These are phyloP conservation scores for Sparus aurata DNA, from an alignment of 2,797 vertebrate species.

Conservation along the genomic window DNA sequence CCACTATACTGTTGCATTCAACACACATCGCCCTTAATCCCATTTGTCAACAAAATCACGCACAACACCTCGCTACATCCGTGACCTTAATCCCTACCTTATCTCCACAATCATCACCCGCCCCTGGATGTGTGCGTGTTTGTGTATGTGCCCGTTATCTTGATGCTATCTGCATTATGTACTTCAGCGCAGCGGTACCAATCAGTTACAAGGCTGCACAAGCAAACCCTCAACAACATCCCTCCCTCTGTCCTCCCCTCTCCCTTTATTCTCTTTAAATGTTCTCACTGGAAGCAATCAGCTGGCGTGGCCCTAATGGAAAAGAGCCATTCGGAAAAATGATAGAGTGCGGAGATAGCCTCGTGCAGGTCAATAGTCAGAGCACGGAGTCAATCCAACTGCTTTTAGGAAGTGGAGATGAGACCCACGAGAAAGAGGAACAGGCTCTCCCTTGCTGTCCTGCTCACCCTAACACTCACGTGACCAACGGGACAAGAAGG, in stretches of 20 bases:
- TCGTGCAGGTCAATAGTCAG: conserved; percentile 67
- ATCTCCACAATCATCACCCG: conserved; percentile 59
- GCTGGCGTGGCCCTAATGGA: conserved; percentile 60
- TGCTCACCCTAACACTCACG: conserved; percentile 33
- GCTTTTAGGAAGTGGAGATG: conserved; percentile 62
- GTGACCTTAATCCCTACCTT: conserved; percentile 78
- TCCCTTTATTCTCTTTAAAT: conserved; percentile 60
- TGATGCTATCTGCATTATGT: conserved; percentile 49
- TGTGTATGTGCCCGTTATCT: conserved; percentile 21
- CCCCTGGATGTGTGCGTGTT: conserved; percentile 23
- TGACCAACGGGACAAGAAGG: conserved; percentile 11
- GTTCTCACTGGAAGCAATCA: conserved; percentile 68
- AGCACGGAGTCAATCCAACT: conserved; percentile 53
- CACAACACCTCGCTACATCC: conserved; percentile 70
- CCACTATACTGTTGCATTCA: conserved; percentile 52
- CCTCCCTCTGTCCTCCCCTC: conserved; percentile 26
- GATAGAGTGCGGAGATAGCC: conserved; percentile 62
- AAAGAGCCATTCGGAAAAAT: conserved; percentile 66
- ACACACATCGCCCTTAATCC: conserved; percentile 72
- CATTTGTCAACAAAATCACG: conserved; percentile 77
- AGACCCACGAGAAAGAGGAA: conserved; percentile 40
- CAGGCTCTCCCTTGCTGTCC: conserved; percentile 16
- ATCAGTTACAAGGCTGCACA: conserved; percentile 55
- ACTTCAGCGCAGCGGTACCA: conserved; percentile 40
- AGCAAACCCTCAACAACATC: conserved; percentile 49